These are phyloP conservation scores for Rhynchomys soricoides DNA, from an alignment of 2,113 vertebrate species.

Conservation along the genomic window DNA sequence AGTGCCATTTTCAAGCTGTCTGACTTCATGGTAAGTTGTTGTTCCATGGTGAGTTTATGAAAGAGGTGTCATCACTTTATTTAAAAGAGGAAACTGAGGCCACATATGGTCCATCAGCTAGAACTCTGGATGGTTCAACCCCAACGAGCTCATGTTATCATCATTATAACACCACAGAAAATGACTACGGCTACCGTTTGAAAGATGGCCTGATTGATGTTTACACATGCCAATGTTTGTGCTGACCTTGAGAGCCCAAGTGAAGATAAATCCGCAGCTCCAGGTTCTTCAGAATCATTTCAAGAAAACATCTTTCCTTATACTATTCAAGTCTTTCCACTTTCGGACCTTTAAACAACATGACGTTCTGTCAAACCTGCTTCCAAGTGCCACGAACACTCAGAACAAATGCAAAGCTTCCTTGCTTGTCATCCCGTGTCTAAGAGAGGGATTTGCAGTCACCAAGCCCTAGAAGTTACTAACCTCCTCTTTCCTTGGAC, in stretches of 20 bases:
- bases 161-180: not conserved
- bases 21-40: not conserved
- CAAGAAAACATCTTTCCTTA: not conserved
- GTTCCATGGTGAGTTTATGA: not conserved
- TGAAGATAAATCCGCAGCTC: constrained; percentile 54
- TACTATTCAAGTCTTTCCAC: not conserved
- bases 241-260: not conserved
- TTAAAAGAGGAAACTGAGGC: not conserved
- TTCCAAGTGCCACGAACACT: not conserved
- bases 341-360: not conserved
- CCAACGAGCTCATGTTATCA: not conserved
- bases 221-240: not conserved
- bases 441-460: not conserved
- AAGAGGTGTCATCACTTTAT: not conserved
- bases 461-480: not conserved
- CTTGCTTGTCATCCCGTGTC: not conserved
- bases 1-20: not conserved
- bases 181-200: not conserved
- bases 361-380: not conserved
- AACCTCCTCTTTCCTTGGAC: not conserved
- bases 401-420: not conserved
- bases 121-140: not conserved
- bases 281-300: constrained; percentile 13
- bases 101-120: not conserved
- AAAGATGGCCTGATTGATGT: not conserved